These are phyloP conservation scores for Uloborus diversus DNA, from an alignment of 1,140 invertebrate genomes.

Conservation along the genomic window DNA sequence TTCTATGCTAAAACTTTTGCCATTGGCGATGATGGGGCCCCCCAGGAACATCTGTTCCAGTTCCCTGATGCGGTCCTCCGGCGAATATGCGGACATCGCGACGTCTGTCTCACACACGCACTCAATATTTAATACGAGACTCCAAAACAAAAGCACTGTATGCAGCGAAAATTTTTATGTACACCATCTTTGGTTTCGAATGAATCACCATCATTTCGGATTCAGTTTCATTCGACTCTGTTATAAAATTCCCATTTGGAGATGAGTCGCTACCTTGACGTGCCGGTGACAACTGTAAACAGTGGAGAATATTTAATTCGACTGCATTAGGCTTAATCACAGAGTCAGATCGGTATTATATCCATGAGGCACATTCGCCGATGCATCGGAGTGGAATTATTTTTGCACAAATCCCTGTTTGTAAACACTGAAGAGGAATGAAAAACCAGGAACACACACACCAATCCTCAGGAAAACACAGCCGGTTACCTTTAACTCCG, in stretches of 20 bases:
- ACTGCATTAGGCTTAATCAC: neutral
- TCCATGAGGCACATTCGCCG: neutral
- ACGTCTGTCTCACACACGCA: neutral
- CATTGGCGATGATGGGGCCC: constrained; percentile 59
- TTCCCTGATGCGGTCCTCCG: constrained; percentile 64
- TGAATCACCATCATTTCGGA: neutral
- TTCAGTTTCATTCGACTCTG: neutral
- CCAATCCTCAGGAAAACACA: constrained; percentile 9
- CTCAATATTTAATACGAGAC: neutral
- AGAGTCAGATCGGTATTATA: neutral
- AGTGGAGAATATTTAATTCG: neutral
- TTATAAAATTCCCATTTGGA: neutral
- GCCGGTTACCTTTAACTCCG: constrained; percentile 11
- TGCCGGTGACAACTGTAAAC: neutral
- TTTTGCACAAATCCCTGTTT: neutral
- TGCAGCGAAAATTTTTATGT: neutral
- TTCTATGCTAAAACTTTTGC: constrained; percentile 75
- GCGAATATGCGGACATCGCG: constrained; percentile 45
- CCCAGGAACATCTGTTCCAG: constrained; percentile 65
- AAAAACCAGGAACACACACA: neutral
- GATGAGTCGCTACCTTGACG: neutral
- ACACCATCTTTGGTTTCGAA: neutral
- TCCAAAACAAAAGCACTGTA: neutral
- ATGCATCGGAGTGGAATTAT: neutral
- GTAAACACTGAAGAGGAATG: neutral